These are phyloP conservation scores for Zaprionus davidi DNA, from an alignment of 1,140 invertebrate species.

Conservation along the genomic window DNA sequence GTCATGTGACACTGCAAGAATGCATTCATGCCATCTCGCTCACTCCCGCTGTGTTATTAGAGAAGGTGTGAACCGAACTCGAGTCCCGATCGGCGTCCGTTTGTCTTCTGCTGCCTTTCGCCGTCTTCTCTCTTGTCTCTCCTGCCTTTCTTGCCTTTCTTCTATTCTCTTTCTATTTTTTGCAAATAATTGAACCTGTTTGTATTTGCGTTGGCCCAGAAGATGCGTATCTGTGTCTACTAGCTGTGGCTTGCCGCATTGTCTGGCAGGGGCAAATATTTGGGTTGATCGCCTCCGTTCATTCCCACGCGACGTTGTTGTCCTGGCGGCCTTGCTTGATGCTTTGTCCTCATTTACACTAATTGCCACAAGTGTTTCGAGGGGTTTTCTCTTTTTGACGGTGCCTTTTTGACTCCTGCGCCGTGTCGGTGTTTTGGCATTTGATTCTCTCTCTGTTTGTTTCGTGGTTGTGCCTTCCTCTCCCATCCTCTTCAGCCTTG, in stretches of 20 bases:
- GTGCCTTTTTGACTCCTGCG: slow-evolving; percentile 43
- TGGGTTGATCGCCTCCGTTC: slow-evolving; percentile 41
- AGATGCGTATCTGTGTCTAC: neutral
- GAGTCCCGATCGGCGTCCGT: slow-evolving; percentile 45
- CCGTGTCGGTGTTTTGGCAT: slow-evolving; percentile 72
- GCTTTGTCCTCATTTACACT: slow-evolving; percentile 58
- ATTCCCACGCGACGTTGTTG: slow-evolving; percentile 60
- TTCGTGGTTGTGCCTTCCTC: neutral
- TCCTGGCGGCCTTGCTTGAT: slow-evolving; percentile 64
- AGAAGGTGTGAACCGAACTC: slow-evolving; percentile 63
- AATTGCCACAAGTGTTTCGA: slow-evolving; percentile 80
- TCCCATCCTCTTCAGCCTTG: slow-evolving; percentile 20
- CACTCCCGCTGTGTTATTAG: slow-evolving; percentile 40
- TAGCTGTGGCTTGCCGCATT: slow-evolving; percentile 53
- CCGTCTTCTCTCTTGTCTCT: slow-evolving; percentile 1
- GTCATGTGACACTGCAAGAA: slow-evolving; percentile 76
- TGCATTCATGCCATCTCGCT: slow-evolving; percentile 25
- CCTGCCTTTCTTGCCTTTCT: slow-evolving; percentile 1
- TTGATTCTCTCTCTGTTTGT: slow-evolving; percentile 56
- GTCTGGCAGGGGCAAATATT: slow-evolving; percentile 70
- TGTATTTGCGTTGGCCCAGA: slow-evolving; percentile 40
- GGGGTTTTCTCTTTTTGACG: slow-evolving; percentile 3
- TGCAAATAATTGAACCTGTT: slow-evolving; percentile 79
- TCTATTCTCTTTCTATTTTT: slow-evolving; percentile 40
- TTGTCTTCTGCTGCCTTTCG: slow-evolving; percentile 42